Base-by-base conservation (phyloP, 2,888 invertebrate genomes). In the Siphonodentalium dalli region DNA sequence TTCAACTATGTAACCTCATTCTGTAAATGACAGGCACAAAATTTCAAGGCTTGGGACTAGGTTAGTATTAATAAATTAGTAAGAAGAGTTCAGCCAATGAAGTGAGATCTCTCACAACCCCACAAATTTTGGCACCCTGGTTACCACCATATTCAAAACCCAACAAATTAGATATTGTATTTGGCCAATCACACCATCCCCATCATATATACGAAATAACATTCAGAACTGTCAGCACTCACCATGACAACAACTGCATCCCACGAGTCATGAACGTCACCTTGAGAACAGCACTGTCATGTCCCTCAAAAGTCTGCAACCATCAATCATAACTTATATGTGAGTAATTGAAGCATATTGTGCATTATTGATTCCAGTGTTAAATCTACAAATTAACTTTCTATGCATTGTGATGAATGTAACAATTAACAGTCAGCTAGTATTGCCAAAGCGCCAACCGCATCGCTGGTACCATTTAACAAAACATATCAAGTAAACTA, bases 231-330 rank as follows among this genome's bases (percentile, higher is more conserved):
- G n/a, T n/a, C n/a, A 20, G 18, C 31, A 46, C 58, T 62, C 62
- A 82, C 83, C 78, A 75, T 4, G 92, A 91, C 43, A 95, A 76
- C 44, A 97, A 85, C 82, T 95, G 95, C 84, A 90, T 88, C 1
- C 96, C 96, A 70, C 87, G 87, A 51, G 89, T 88, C 43, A 95
- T 74, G 80, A 96, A 96, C 75, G 88, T 88, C 0, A 89, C 87
- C 73, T 89, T 88, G 39, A 96, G 82, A 11, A 96, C 92, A 3
- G 93, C 92, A 65, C 91, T 89, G 70, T 92, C 90, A 78, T 96
- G 95, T 0, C 93, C 92, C 84, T 93, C 90, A 68, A 94, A 86
- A 1, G 93, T 92, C 87, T 87, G 72, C 24, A 77, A 63, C 54
- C 50, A 39, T 39, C 33, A 29, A 31, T 55, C 20, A 43, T 51